Conservation (phyloP, 2,113 vertebrate genomes). For the Ceyx margarethae region DNA sequence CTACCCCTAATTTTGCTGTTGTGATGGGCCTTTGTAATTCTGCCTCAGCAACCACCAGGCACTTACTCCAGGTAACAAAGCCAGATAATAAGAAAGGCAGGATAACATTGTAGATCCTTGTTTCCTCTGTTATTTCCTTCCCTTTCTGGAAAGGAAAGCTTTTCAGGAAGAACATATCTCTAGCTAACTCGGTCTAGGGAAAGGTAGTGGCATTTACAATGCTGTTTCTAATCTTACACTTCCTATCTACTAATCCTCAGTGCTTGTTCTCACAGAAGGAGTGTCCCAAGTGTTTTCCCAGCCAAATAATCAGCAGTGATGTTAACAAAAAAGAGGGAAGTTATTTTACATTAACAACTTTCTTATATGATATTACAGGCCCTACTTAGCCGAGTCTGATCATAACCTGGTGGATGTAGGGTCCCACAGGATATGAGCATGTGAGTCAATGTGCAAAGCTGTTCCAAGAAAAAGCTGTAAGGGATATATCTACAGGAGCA, state of each 20-base stretch:
- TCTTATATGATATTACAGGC: neutral
- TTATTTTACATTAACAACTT: neutral
- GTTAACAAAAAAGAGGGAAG: neutral
- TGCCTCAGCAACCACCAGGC: neutral
- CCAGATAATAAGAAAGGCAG: neutral
- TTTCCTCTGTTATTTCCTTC: neutral
- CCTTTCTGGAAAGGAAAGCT: neutral
- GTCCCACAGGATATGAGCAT: neutral
- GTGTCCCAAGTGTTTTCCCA: neutral
- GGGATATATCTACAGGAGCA: neutral
- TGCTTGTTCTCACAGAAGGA: neutral
- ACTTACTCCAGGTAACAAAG: neutral
- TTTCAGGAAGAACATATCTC: neutral
- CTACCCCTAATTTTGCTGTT: neutral
- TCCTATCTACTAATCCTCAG: neutral
- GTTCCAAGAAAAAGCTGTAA: neutral
- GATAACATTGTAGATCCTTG: neutral
- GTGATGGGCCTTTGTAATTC: neutral
- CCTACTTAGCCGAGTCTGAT: neutral
- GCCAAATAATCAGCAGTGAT: neutral
- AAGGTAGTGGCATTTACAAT: constrained; percentile 22
- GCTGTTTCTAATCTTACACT: constrained; percentile 11
- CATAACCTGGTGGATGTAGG: neutral
- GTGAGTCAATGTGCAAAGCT: neutral
- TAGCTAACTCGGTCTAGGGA: neutral